A percentile compares a stretch with the other conserved stretches of the same genome.
phyloP scores from a whole-genome alignment of 2,113 vertebrate genomes.

The Vicugna pacos region DNA sequence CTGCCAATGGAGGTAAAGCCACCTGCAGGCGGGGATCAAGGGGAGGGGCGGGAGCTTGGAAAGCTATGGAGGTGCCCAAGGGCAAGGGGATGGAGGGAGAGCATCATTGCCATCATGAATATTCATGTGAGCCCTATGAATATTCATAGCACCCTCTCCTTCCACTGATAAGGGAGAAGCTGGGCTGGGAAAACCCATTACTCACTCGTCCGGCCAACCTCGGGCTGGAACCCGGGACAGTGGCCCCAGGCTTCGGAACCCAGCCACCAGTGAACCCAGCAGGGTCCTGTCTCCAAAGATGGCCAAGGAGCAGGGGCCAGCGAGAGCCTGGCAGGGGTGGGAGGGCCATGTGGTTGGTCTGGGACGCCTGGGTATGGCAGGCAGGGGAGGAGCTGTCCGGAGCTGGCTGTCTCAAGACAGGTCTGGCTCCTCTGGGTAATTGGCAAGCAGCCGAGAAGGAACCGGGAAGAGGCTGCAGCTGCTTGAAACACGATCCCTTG shows the following conservation, averaged over 20 bases:
- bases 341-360: neutral
- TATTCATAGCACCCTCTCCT: constrained; percentile 16
- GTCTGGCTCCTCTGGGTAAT: neutral
- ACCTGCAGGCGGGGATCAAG: neutral
- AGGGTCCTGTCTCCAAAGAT: neutral
- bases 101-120: fast-evolving
- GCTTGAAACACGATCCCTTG: neutral
- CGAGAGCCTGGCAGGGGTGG: fast-evolving
- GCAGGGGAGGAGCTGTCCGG: too few species aligned
- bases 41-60: neutral
- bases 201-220: neutral
- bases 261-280: neutral
- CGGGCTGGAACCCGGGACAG: neutral
- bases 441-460: neutral
- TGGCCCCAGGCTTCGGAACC: neutral
- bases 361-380: neutral
- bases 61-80: neutral
- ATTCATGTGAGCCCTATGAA: neutral
- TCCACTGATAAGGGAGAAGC: neutral
- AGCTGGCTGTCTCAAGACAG: fast-evolving
- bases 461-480: neutral
- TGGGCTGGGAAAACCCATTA: neutral
- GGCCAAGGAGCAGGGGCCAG: neutral
- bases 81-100: neutral
- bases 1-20: neutral